Conservation (phyloP, 1,140 invertebrate species). For the Aphelinus certus region DNA sequence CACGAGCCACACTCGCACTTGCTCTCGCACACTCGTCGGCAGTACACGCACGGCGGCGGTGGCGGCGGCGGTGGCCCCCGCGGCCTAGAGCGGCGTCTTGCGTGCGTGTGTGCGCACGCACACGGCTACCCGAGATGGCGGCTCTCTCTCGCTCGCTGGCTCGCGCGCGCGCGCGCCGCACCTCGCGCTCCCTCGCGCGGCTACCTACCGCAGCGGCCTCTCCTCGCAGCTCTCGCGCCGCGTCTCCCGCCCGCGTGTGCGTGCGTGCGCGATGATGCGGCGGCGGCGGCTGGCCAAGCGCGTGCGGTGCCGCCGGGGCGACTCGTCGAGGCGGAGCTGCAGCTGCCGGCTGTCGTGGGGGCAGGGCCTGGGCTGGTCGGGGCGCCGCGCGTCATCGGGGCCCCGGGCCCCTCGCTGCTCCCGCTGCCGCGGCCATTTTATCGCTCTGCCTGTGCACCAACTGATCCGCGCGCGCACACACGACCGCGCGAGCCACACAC, state of each 20-base stretch:
- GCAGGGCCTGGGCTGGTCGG: background rate
- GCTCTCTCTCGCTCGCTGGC: background rate
- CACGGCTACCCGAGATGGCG: background rate
- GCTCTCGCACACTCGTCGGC: background rate
- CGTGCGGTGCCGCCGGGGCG: background rate
- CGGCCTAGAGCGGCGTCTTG: background rate
- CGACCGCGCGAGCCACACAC: too few species aligned
- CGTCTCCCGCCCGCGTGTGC: background rate
- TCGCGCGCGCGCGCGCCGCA: background rate
- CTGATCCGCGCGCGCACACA: too few species aligned
- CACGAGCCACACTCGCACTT: background rate
- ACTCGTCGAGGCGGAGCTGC: background rate
- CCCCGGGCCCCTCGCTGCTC: background rate
- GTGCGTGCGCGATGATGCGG: constrained; percentile 12
- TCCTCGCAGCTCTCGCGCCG: too few species aligned
- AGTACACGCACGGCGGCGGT: background rate
- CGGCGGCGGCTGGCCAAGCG: constrained; percentile 28
- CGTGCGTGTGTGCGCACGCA: background rate
- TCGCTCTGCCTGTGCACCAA: constrained; percentile 16
- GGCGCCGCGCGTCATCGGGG: background rate
- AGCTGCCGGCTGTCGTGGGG: background rate
- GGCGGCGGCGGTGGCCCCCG: constrained; percentile 1
- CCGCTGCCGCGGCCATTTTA: constrained; percentile 60
- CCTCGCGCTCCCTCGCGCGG: background rate
- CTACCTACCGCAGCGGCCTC: too few species aligned